A percentile compares a stretch with the other conserved stretches of the same genome.
These are phyloP conservation scores for Scarus forsteni DNA, from an alignment of 2,797 vertebrate species.

Conservation along the genomic window DNA sequence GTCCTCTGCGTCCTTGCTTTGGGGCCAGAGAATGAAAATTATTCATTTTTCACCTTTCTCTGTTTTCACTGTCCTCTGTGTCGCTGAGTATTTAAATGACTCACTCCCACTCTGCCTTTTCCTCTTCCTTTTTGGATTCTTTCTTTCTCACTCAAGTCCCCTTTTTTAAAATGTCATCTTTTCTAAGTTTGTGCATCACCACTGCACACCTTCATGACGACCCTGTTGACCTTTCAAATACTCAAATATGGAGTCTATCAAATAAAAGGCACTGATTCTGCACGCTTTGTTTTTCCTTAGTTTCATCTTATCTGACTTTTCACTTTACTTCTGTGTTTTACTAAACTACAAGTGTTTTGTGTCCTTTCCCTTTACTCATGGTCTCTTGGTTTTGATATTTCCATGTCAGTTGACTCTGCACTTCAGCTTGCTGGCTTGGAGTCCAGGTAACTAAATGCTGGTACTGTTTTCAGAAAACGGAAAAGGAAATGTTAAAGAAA, in stretches of 20 bases:
- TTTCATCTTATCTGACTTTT: conserved; percentile 8
- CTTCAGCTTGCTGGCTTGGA: neutral
- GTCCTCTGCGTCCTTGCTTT: conserved; percentile 70
- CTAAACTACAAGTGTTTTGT: conserved; percentile 11
- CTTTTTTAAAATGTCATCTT: conserved; percentile 4
- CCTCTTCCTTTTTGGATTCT: neutral
- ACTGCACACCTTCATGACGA: neutral
- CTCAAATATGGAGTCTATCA: conserved; percentile 24
- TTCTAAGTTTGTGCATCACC: neutral
- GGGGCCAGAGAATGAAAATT: conserved; percentile 58
- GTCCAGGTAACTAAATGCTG: no score
- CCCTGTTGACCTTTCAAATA: conserved; percentile 25
- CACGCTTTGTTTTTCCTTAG: conserved; percentile 28
- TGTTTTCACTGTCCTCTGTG: conserved; percentile 34
- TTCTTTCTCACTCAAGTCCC: neutral
- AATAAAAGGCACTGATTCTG: conserved; percentile 18
- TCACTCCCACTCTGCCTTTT: conserved; percentile 10
- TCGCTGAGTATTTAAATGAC: conserved; percentile 27
- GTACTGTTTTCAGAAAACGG: no score
- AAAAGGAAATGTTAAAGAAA: no score
- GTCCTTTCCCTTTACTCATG: conserved; percentile 1
- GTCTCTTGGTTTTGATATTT: conserved; percentile 23
- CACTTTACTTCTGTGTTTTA: neutral
- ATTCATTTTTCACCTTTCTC: conserved; percentile 44
- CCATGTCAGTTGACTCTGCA: conserved; percentile 19